A percentile compares a stretch with the other conserved stretches of the same genome.
phyloP scores from a whole-genome alignment of 2,113 vertebrate genomes.

The Spea multiplicata region DNA sequence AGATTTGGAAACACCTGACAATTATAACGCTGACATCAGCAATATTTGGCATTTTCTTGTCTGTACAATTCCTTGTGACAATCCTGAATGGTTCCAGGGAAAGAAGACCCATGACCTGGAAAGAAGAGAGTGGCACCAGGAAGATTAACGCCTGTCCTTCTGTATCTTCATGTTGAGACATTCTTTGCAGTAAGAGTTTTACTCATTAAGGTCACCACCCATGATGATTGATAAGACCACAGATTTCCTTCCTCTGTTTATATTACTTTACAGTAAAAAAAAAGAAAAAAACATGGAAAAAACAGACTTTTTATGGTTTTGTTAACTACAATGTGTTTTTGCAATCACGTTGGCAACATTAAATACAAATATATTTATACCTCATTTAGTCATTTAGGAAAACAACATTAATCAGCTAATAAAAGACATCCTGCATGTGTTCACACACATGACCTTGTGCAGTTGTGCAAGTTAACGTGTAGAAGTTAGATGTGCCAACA shows the following conservation, averaged over 20 bases:
- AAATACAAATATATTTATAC: no score
- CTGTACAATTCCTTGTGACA: slow-evolving; percentile 22
- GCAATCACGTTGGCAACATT: no score
- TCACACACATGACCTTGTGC: no score
- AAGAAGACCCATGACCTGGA: not conserved
- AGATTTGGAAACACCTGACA: slow-evolving; percentile 13
- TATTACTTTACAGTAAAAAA: not conserved
- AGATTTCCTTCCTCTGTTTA: not conserved
- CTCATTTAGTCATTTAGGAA: no score
- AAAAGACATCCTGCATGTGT: no score
- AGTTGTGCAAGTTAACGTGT: no score
- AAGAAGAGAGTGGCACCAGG: not conserved
- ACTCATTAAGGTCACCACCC: not conserved
- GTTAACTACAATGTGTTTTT: no score
- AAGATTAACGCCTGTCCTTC: not conserved
- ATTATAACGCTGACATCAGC: not conserved
- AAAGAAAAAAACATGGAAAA: no score
- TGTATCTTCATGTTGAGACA: not conserved
- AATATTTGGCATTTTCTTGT: not conserved
- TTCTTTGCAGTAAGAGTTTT: not conserved
- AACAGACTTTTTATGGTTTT: no score
- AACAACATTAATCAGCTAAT: no score
- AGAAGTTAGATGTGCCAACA: no score
- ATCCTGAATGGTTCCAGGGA: slow-evolving; percentile 14
- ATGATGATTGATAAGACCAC: not conserved